A percentile compares a stretch with the other conserved stretches of the same genome.
Conservation (phyloP, 2,113 vertebrate species). For the Oceanites oceanicus region DNA sequence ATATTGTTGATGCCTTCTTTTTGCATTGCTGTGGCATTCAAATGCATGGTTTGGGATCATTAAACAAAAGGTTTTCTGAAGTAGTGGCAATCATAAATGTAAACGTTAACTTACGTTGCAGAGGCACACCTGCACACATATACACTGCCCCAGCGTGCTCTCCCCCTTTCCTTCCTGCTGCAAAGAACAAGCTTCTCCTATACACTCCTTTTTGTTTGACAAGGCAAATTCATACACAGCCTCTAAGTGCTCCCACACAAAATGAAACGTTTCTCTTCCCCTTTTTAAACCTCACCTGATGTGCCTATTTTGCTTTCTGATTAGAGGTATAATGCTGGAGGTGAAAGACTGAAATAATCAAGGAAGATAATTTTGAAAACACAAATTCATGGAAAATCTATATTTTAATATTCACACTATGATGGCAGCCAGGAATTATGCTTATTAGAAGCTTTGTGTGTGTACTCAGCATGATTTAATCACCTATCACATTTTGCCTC, state of each 20-base stretch:
- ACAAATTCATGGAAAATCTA: conserved; percentile 18
- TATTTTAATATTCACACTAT: conserved; percentile 41
- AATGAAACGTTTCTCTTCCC: background rate
- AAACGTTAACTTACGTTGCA: background rate
- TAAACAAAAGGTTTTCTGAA: background rate
- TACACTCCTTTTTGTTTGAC: background rate
- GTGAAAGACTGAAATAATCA: conserved; percentile 32
- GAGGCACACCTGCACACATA: background rate
- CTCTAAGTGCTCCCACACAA: conserved; percentile 25
- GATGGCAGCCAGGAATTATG: conserved; percentile 47
- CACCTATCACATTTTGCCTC: background rate
- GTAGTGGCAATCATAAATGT: background rate
- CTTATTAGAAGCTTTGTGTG: conserved; percentile 58
- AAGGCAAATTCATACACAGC: conserved; percentile 7
- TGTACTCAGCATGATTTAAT: conserved; percentile 47
- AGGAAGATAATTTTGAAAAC: conserved; percentile 44
- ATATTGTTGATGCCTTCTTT: background rate
- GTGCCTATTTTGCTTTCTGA: background rate
- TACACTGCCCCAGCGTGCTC: background rate
- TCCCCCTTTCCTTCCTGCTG: background rate
- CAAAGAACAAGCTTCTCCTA: background rate
- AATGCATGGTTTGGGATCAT: background rate
- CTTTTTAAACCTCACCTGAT: background rate
- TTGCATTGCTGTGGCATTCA: background rate
- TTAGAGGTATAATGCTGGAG: background rate